Percentiles rank a stretch among this genome's conserved stretches.
Evolutionary conservation across 2,888 invertebrate genomes (phyloP).

Genomic region (Dendrolimus pini): DNA sequence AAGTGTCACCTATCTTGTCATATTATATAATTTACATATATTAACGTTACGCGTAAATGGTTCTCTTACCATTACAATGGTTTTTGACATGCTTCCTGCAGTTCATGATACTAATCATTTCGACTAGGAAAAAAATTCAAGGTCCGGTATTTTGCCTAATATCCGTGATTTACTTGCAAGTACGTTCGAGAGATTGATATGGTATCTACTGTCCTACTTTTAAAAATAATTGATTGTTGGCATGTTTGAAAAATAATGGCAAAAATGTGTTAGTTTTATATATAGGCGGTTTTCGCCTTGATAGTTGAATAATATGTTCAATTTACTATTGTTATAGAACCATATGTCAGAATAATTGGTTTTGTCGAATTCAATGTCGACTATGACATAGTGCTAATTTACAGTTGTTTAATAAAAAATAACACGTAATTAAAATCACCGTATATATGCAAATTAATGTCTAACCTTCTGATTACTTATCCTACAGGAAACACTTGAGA

Average conservation of each 20-base stretch:
- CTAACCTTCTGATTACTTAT: no score
- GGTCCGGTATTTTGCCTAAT: slow-evolving; percentile 14
- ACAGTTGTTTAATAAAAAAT: no score
- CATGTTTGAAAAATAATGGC: not conserved
- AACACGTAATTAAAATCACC: no score
- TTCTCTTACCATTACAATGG: not conserved
- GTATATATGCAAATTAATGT: no score
- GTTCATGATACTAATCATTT: slow-evolving; percentile 26
- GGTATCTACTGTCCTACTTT: slow-evolving; percentile 6
- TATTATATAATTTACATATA: slow-evolving; percentile 9
- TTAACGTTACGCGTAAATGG: slow-evolving; percentile 4
- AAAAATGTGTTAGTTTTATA: not conserved
- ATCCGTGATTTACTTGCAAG: slow-evolving; percentile 21
- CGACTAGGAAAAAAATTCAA: slow-evolving; percentile 25
- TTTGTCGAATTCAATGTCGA: no score
- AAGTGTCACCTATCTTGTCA: slow-evolving; percentile 1
- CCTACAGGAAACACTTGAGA: no score
- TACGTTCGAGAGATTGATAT: slow-evolving; percentile 15
- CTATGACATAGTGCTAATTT: no score
- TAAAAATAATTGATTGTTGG: slow-evolving; percentile 6
- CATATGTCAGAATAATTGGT: not conserved
- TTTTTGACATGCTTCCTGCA: slow-evolving; percentile 25
- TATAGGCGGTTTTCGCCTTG: not conserved
- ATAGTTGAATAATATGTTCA: not conserved
- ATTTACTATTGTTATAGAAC: slow-evolving; percentile 2